Evolutionary conservation across 2,888 invertebrate species (phyloP), one percentile per base, ranked within the genome.

Genomic region (Parnassius apollo): DNA sequence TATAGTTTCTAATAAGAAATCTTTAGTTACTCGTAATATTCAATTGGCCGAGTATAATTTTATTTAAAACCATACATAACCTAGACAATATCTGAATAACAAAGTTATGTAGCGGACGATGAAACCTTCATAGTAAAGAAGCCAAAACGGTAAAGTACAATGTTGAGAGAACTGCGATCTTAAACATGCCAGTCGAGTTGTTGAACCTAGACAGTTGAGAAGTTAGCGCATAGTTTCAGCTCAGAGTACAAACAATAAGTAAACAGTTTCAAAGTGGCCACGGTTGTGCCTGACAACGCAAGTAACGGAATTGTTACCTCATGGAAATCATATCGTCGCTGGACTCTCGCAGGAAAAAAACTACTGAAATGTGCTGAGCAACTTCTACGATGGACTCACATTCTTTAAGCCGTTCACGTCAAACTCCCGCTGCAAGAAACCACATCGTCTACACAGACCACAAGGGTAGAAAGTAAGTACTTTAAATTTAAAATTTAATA

Each of bases 401-500:
- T 66, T 83, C 88, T 53, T 70, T 89, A 65, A 84, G 81, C 64
- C 79, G 86, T 59, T 75, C 68, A 61, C 81, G 86, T 54, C 88
- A 85, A 65, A 76, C 83, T 42, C 88, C 88, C 2, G 81, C 90
- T n/a, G 83, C 86, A 2, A 84, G 92, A 60, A 92, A 91, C 71
- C 92, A 92, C 69, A 92, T 92, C 68, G 87, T 92, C 72, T 92
- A 92, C 75, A 92, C 92, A 48, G 92, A 92, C 68, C 92, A 92
- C 66, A 92, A 92, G 71, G 92, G 92, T 67, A 81, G 91, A 70
- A 92, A 92, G 92, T 92, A 71, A 92, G 92, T 91, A 78, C 67
- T 62, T 61, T 54, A 62, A 55, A 4, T 54, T 60, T 51, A 49
- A 60, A 66, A 65, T 68, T 55, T 55, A 66, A 67, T 52, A 67